Evolutionary conservation across 2,888 invertebrate genomes (phyloP).

Genomic region (Neelides folsomi): DNA sequence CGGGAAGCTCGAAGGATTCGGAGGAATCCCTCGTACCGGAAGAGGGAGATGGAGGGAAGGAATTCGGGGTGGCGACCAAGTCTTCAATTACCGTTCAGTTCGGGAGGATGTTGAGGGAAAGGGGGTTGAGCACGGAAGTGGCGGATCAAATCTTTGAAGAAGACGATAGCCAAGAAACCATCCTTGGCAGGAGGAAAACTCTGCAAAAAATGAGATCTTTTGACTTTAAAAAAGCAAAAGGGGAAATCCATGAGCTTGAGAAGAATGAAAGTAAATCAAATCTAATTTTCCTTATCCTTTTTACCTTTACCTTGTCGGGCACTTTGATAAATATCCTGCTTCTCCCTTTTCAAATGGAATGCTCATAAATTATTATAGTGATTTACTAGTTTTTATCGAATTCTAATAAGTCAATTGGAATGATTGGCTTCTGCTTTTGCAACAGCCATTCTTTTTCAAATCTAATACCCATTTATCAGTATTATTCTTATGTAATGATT

Average conservation of each 20-base stretch:
- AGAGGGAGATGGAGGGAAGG: not conserved
- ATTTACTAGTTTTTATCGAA: too few species aligned
- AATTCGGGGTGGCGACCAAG: not conserved
- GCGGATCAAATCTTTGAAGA: not conserved
- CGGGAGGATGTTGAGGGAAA: not conserved
- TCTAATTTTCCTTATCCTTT: too few species aligned
- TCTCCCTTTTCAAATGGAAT: too few species aligned
- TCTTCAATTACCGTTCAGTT: not conserved
- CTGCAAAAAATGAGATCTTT: constrained; percentile 31
- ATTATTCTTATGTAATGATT: too few species aligned
- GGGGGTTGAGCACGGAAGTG: not conserved
- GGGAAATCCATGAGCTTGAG: not conserved
- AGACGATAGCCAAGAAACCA: constrained; percentile 1
- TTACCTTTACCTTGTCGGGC: too few species aligned
- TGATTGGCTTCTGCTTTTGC: too few species aligned
- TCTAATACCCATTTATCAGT: too few species aligned
- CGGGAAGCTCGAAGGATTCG: too few species aligned
- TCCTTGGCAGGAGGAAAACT: constrained; percentile 4
- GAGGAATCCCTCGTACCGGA: not conserved
- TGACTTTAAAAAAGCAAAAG: constrained; percentile 22
- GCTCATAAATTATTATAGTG: too few species aligned
- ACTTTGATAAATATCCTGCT: too few species aligned
- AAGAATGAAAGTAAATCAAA: not conserved
- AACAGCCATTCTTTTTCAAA: too few species aligned
- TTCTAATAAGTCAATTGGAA: too few species aligned